These are phyloP conservation scores for Sarcoramphus papa DNA, from an alignment of 2,797 vertebrate genomes.

Conservation along the genomic window DNA sequence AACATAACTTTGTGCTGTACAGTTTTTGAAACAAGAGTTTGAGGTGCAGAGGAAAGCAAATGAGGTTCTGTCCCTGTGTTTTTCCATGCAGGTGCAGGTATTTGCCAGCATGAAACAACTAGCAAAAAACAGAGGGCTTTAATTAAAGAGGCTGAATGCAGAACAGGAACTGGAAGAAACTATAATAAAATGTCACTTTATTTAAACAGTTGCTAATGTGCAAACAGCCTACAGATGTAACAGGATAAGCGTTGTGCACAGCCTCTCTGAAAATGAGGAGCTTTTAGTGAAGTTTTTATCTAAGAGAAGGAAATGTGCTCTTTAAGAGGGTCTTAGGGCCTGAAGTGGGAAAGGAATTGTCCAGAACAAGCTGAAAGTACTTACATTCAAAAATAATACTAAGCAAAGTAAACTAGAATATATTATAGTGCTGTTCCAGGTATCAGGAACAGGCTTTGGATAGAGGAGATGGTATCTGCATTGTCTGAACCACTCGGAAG, in stretches of 20 bases:
- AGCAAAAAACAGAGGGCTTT: not conserved
- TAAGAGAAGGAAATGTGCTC: not conserved
- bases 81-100: not conserved
- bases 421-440: not conserved
- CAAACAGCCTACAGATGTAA: not conserved
- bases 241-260: not conserved
- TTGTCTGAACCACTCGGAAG: not conserved
- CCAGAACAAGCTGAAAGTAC: not conserved
- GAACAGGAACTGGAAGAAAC: not conserved
- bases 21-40: not conserved
- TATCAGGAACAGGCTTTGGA: not conserved
- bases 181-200: not conserved
- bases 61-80: not conserved
- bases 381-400: not conserved
- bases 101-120: not conserved
- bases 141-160: not conserved
- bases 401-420: not conserved
- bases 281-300: not conserved
- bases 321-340: not conserved
- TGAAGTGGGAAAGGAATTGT: not conserved
- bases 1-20: not conserved
- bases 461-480: not conserved
- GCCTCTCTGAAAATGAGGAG: not conserved
- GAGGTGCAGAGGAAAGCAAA: not conserved
- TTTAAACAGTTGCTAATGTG: not conserved